Conservation (phyloP, 2,113 vertebrate species). For the Corythoichthys intestinalis region DNA sequence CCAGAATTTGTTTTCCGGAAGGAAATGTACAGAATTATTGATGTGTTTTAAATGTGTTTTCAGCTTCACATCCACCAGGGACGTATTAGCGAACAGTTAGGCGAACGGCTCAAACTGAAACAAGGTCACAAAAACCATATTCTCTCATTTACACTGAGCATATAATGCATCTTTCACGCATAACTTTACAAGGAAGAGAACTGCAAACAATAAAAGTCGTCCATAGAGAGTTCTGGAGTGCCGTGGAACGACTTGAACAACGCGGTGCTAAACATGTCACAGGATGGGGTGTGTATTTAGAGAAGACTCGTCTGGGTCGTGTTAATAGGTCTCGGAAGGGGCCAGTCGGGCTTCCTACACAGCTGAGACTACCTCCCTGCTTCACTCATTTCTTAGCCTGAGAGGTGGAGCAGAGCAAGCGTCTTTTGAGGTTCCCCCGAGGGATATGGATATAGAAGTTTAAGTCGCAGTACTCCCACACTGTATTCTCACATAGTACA, state of each 20-base stretch:
- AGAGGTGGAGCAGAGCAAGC: conserved; percentile 48
- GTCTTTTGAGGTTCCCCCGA: conserved; percentile 57
- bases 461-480: conserved; percentile 62
- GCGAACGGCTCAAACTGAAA: conserved; percentile 57
- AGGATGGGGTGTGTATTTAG: conserved; percentile 17
- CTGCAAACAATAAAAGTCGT: conserved; percentile 9
- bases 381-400: conserved; percentile 49
- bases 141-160: conserved; percentile 37
- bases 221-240: conserved; percentile 21
- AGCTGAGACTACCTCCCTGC: conserved; percentile 47
- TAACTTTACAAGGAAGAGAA: conserved; percentile 31
- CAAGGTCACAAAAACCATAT: conserved; percentile 65
- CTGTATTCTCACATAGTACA: conserved; percentile 43
- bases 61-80: conserved; percentile 63
- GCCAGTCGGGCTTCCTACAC: conserved; percentile 57
- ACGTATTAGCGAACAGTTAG: conserved; percentile 62
- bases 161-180: conserved; percentile 39
- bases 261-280: conserved; percentile 30
- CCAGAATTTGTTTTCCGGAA: conserved; percentile 75
- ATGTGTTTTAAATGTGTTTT: conserved; percentile 69
- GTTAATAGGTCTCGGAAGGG: conserved; percentile 49
- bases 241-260: conserved; percentile 19
- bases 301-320: conserved; percentile 14
- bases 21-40: conserved; percentile 75
- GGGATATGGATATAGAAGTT: conserved; percentile 55